Conservation (phyloP, 2,888 invertebrate species). For the Ctenicera cuprea region DNA sequence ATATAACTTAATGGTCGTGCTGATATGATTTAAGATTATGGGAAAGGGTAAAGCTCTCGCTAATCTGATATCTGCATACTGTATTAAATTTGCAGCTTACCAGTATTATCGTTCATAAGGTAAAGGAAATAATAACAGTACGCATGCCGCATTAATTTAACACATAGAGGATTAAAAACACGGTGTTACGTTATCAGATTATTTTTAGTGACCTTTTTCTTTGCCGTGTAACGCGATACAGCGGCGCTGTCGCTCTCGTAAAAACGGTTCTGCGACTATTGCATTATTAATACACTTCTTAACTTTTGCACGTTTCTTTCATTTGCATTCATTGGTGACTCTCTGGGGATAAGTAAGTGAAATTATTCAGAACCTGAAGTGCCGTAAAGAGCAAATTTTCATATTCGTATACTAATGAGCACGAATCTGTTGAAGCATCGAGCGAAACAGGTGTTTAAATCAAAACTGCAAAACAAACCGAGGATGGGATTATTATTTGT, state of each 20-base stretch:
- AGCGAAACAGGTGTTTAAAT: constrained; percentile 49
- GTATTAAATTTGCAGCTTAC: constrained; percentile 1
- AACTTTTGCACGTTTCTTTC: constrained; percentile 50
- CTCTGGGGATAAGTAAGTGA: constrained; percentile 50
- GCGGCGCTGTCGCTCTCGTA: constrained; percentile 28
- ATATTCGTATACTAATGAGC: constrained; percentile 50
- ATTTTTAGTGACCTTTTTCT: constrained; percentile 31
- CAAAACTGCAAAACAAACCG: constrained; percentile 31
- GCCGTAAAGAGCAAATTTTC: constrained; percentile 51
- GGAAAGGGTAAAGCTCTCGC: not conserved
- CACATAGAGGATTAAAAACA: constrained; percentile 24
- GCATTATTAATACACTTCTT: constrained; percentile 51
- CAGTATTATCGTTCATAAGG: constrained; percentile 23
- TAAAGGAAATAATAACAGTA: constrained; percentile 40
- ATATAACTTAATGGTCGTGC: too few relatives aligned
- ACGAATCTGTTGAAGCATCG: constrained; percentile 33
- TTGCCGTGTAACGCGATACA: constrained; percentile 22
- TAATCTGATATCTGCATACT: too few relatives aligned
- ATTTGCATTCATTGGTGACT: constrained; percentile 50
- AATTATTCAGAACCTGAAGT: constrained; percentile 50
- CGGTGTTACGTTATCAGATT: constrained; percentile 28
- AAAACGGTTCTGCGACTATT: constrained; percentile 42
- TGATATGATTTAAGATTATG: too few relatives aligned
- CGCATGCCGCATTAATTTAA: constrained; percentile 36
- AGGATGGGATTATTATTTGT: constrained; percentile 28